Base-by-base conservation (phyloP, 2,797 vertebrate species). In the Aldrovandia affinis region DNA sequence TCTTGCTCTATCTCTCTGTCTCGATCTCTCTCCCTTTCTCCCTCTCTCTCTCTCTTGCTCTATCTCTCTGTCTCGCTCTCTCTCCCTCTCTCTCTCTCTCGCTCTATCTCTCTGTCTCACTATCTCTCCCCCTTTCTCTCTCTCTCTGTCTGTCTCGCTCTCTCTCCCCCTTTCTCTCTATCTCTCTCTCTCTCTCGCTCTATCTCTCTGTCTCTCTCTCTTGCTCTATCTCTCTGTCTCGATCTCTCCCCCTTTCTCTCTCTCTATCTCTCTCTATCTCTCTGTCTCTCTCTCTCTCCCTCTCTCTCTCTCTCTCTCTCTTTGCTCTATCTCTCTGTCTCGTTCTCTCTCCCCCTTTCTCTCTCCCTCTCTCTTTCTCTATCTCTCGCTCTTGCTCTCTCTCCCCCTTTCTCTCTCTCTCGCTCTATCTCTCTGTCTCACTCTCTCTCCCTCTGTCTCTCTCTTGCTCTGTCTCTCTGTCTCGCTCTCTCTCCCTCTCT, bases 161-260 rank as follows among this genome's bases (percentile, higher is more conserved):
- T 15, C n/a, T n/a, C n/a, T n/a, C n/a, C n/a, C n/a, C n/a, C n/a
- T 65, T 84, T 63, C 30, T 88, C 85, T 86, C 73, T 85, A n/a
- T 57, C 68, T 0, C 73, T 30, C 1, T 30, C 30, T 47, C 14
- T 36, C 33, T 28, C 42, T 65, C 85, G 57, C 30, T 88, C 85
- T 86, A 73, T 85, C 20, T 57, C 68, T 0, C 73, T 30, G 1
- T 30, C 30, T 47, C 14, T 36, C 33, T 28, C 42, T 65, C 85
- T 63, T n/a, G n/a, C 30, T 88, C 85, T 86, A 73, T 85, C 20
- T 57, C 68, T 0, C 73, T 30, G 1, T 30, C 30, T 47, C 14
- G n/a, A n/a, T n/a, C n/a, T n/a, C n/a, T n/a, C n/a, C n/a, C n/a
- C n/a, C n/a, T n/a, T n/a, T n/a, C n/a, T n/a, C n/a, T n/a, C n/a